Evolutionary conservation across 53 echinoderm and acorn worm genomes (phyloP).

Genomic region (Hippasteria phrygiana): DNA sequence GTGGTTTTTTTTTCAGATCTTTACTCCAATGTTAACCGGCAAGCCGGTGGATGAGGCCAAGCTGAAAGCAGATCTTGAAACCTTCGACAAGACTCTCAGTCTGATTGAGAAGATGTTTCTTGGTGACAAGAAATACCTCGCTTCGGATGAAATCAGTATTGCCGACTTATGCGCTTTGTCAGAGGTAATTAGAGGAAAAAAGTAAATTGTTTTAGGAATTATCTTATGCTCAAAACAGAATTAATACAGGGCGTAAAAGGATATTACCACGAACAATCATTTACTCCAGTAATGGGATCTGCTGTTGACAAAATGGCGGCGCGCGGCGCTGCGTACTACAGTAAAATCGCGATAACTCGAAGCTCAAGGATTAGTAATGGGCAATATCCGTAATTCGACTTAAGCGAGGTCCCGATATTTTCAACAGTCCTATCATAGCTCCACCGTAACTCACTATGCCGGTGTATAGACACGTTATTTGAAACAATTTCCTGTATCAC

Average conservation of each 20-base stretch:
- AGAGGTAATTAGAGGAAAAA: constrained; percentile 36
- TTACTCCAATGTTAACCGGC: neutral
- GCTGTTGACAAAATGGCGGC: too few relatives aligned
- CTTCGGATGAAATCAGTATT: constrained; percentile 55
- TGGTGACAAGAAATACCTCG: constrained; percentile 44
- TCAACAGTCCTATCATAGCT: too few relatives aligned
- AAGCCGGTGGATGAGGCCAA: constrained; percentile 21
- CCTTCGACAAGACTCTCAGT: constrained; percentile 1
- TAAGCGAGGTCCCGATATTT: too few relatives aligned
- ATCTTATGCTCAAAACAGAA: neutral
- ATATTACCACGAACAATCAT: neutral
- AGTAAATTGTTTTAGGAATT: neutral
- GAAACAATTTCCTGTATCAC: too few relatives aligned
- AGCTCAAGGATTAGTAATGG: too few relatives aligned
- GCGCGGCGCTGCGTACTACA: too few relatives aligned
- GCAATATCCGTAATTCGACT: too few relatives aligned
- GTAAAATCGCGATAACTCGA: too few relatives aligned
- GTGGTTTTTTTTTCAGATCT: neutral
- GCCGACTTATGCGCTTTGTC: constrained; percentile 33
- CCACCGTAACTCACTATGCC: too few relatives aligned
- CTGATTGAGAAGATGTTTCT: constrained; percentile 7
- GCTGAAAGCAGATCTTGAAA: neutral
- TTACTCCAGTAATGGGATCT: too few relatives aligned
- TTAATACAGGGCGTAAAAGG: neutral
- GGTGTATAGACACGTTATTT: too few relatives aligned